Conservation (phyloP, 2,113 vertebrate species). For the Muntiacus muntjak region DNA sequence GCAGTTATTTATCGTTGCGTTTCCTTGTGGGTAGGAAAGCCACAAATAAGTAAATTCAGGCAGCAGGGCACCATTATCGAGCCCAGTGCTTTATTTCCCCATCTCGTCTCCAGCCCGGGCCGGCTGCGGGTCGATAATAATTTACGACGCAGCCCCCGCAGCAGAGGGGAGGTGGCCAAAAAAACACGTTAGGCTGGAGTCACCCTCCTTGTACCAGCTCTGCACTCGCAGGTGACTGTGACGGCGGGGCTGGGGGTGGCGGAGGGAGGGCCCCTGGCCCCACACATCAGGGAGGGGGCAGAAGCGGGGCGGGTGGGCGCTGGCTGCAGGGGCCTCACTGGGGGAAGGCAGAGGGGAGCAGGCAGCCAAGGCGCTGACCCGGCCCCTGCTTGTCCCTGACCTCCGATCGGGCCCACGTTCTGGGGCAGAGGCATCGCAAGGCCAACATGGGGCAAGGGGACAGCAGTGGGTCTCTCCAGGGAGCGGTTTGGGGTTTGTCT, state of each 20-base stretch:
- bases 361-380: not conserved
- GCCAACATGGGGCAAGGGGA: not conserved
- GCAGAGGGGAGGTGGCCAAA: not conserved
- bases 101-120: conserved; percentile 25
- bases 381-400: not conserved
- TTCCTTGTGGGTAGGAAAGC: conserved; percentile 41
- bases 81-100: conserved; percentile 54
- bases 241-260: rapidly evolving
- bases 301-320: rapidly evolving
- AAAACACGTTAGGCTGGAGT: not conserved
- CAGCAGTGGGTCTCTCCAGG: not conserved
- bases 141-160: not conserved
- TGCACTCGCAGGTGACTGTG: not conserved
- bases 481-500: not conserved
- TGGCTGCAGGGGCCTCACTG: not conserved
- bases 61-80: conserved; percentile 58
- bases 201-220: not conserved
- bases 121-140: conserved; percentile 38
- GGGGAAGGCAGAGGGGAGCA: not conserved
- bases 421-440: not conserved
- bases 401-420: not conserved
- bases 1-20: conserved; percentile 4
- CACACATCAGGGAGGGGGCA: not conserved
- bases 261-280: not conserved
- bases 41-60: conserved; percentile 50